phyloP scores from a whole-genome alignment of 2,888 invertebrate species.

The Lepidocyrtinus sp. region DNA sequence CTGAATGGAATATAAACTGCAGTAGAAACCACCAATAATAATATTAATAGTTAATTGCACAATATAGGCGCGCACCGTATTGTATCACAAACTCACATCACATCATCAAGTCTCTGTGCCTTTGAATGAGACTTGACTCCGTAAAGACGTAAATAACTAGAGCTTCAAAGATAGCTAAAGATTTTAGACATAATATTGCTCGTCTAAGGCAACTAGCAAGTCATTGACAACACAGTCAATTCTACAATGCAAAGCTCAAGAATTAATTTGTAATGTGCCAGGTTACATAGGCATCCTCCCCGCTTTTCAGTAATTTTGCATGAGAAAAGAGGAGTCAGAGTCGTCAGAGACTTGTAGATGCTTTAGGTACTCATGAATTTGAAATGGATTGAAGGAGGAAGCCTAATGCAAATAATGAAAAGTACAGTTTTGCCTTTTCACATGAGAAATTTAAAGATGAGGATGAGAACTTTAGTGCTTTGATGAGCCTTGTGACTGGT shows the following conservation, averaged over 20 bases:
- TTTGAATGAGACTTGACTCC: too few relatives aligned
- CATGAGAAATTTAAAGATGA: conserved; percentile 15
- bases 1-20: conserved; percentile 8
- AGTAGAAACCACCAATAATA: not conserved
- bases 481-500: not conserved
- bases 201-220: too few relatives aligned
- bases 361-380: conserved; percentile 4
- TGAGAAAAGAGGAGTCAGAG: too few relatives aligned
- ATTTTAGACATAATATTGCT: too few relatives aligned
- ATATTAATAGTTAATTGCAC: conserved; percentile 5
- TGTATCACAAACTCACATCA: too few relatives aligned
- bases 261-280: conserved; percentile 12
- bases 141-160: too few relatives aligned
- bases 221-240: conserved; percentile 9
- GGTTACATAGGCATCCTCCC: not conserved
- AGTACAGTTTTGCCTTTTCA: conserved; percentile 12
- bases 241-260: not conserved
- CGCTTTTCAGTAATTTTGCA: conserved; percentile 11
- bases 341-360: not conserved
- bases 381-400: not conserved
- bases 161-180: too few relatives aligned
- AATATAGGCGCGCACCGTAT: not conserved
- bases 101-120: too few relatives aligned
- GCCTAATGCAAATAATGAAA: conserved; percentile 12
- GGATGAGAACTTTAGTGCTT: too few relatives aligned